Conservation (phyloP, 2,797 vertebrate species). For the Discoglossus pictus region DNA sequence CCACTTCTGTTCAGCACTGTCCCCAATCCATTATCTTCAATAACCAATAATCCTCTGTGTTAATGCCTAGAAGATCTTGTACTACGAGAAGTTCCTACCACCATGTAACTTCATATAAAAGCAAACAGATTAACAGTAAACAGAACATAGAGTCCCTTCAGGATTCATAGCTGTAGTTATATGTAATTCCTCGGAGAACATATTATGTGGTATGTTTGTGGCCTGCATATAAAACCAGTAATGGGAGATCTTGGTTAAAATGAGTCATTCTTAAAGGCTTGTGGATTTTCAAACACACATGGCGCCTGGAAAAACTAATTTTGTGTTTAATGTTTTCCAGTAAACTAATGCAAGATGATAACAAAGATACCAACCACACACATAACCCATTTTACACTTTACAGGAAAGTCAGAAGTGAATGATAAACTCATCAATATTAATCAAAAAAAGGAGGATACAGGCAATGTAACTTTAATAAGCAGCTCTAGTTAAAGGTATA, state of each 20-base stretch:
- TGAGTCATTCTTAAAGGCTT: slow-evolving; percentile 21
- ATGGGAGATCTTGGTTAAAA: slow-evolving; percentile 25
- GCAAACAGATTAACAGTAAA: slow-evolving; percentile 8
- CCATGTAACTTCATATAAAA: background rate
- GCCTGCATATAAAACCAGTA: slow-evolving; percentile 24
- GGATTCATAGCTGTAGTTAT: slow-evolving; percentile 17
- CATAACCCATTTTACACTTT: no score
- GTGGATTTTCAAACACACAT: slow-evolving; percentile 28
- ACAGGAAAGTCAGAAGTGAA: no score
- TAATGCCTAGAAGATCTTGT: no score
- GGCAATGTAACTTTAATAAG: no score
- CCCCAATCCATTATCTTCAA: no score
- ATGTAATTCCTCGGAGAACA: slow-evolving; percentile 10
- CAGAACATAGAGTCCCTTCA: background rate
- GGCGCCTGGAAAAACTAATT: slow-evolving; percentile 32
- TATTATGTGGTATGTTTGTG: slow-evolving; percentile 37
- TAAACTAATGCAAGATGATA: slow-evolving; percentile 1
- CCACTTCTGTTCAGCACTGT: no score
- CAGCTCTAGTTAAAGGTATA: no score
- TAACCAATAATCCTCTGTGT: no score
- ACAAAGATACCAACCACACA: background rate
- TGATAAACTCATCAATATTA: no score
- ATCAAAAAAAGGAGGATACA: no score
- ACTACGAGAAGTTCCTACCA: no score
- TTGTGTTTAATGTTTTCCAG: slow-evolving; percentile 23